Evolutionary conservation across 2,113 vertebrate genomes (phyloP).

Genomic region (Okapia johnstoni): DNA sequence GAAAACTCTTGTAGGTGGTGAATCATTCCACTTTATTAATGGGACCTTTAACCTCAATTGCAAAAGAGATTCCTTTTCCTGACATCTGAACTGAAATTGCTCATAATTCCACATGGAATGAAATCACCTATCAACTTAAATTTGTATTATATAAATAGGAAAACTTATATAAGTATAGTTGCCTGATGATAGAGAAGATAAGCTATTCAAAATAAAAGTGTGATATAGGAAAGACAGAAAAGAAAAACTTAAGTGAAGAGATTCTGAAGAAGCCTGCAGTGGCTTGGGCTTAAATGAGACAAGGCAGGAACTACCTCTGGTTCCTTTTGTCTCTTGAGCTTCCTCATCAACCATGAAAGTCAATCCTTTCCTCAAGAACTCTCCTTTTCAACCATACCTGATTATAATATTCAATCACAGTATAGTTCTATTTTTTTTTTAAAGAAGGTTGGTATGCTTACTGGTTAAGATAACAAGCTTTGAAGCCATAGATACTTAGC

Average conservation of each 20-base stretch:
- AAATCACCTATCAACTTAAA: neutral
- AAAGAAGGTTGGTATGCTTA: neutral
- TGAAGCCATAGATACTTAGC: neutral
- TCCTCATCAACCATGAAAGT: neutral
- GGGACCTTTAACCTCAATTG: neutral
- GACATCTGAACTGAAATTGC: neutral
- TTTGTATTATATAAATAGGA: neutral
- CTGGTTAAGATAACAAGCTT: neutral
- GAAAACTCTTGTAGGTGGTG: neutral
- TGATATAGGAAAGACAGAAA: neutral
- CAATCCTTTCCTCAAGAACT: neutral
- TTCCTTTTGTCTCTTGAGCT: neutral
- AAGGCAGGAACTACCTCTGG: neutral
- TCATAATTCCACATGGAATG: neutral
- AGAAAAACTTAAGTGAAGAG: neutral
- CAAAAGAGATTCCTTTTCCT: neutral
- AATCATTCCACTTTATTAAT: neutral
- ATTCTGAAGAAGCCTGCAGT: neutral
- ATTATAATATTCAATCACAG: neutral
- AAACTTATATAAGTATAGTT: neutral
- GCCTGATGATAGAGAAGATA: neutral
- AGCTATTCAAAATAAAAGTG: neutral
- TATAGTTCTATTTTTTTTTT: neutral
- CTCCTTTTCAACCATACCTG: neutral
- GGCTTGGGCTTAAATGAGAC: neutral